phyloP scores from a whole-genome alignment of 2,797 vertebrate species.

The Tokudaia muenninki region DNA sequence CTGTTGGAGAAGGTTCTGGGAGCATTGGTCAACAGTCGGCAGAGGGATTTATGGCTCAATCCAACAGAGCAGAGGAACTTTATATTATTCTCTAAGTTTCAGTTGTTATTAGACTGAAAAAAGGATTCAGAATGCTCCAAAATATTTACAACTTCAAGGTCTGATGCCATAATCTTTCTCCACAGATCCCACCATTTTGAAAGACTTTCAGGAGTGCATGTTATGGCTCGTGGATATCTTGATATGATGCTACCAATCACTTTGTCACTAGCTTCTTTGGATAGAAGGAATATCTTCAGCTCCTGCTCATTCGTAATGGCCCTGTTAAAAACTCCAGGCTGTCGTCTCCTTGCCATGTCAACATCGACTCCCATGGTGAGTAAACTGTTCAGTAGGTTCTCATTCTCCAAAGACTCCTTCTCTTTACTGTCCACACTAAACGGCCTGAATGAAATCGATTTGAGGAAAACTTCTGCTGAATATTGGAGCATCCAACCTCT shows the following conservation, averaged over 20 bases:
- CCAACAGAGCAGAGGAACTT: slow-evolving; percentile 88
- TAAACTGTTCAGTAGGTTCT: slow-evolving; percentile 88
- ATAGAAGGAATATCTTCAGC: slow-evolving; percentile 88
- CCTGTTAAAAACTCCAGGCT: slow-evolving; percentile 89
- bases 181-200: slow-evolving; percentile 91
- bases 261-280: slow-evolving; percentile 88
- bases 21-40: slow-evolving; percentile 88
- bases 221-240: slow-evolving; percentile 90
- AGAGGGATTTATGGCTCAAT: slow-evolving; percentile 87
- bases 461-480: slow-evolving; percentile 44
- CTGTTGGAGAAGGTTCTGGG: slow-evolving; percentile 92
- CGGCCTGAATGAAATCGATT: slow-evolving; percentile 64
- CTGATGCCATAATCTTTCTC: slow-evolving; percentile 88
- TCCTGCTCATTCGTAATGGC: slow-evolving; percentile 87
- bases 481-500: slow-evolving; percentile 65
- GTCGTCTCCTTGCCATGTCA: slow-evolving; percentile 86
- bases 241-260: slow-evolving; percentile 90
- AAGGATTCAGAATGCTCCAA: slow-evolving; percentile 91
- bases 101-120: slow-evolving; percentile 91
- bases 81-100: slow-evolving; percentile 91
- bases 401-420: slow-evolving; percentile 83
- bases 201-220: slow-evolving; percentile 88
- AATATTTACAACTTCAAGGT: slow-evolving; percentile 90
- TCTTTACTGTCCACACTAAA: slow-evolving; percentile 53
- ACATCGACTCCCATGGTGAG: slow-evolving; percentile 89